Evolutionary conservation across 1,140 invertebrate genomes (phyloP).

Genomic region (Camponotus vicinus): DNA sequence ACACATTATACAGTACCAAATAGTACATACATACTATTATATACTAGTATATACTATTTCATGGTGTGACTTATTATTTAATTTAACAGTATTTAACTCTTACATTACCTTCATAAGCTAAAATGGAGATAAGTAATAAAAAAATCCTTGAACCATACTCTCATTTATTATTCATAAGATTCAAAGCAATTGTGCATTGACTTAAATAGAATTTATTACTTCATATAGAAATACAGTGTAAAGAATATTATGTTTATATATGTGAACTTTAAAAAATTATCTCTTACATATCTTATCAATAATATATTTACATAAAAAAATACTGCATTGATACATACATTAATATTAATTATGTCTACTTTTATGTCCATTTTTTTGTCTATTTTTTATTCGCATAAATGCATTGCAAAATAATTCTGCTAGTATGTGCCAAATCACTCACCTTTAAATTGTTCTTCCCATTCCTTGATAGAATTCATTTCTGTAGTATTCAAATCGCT

Average conservation of each 20-base stretch:
- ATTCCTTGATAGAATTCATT: slow-evolving; percentile 96
- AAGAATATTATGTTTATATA: not conserved
- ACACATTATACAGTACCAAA: no score
- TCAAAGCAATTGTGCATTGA: not conserved
- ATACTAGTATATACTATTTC: not conserved
- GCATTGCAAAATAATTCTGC: no score
- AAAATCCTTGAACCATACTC: slow-evolving; percentile 27
- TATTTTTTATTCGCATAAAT: not conserved
- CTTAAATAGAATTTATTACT: not conserved
- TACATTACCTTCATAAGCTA: not conserved
- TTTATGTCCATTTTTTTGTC: not conserved
- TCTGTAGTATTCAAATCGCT: slow-evolving; percentile 95
- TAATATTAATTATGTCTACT: not conserved
- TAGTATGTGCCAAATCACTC: slow-evolving; percentile 56
- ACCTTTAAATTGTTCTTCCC: slow-evolving; percentile 99
- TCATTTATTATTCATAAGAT: slow-evolving; percentile 19
- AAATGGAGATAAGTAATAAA: not conserved
- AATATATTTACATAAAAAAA: not conserved
- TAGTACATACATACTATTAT: no score
- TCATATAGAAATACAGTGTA: not conserved
- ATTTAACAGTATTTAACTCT: not conserved
- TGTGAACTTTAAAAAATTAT: not conserved
- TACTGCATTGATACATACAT: not conserved
- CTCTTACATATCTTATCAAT: not conserved
- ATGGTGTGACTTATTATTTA: not conserved